Base-by-base conservation (phyloP, 2,888 invertebrate species). In the Sympetrum striolatum region DNA sequence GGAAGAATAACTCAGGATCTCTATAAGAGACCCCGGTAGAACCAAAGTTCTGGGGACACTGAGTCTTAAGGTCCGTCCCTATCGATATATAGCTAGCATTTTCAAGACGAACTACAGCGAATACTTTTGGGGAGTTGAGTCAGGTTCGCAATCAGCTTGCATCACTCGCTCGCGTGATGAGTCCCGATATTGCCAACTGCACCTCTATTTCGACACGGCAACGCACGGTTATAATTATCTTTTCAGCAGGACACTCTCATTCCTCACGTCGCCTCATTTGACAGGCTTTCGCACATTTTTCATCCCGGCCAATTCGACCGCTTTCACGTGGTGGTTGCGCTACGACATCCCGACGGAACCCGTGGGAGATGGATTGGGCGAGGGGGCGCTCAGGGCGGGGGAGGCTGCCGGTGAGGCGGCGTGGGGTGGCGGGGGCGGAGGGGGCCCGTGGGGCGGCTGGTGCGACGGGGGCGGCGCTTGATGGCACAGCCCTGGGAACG, bases 401-500 rank as follows among this genome's bases (percentile, higher is more conserved):
- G 86, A 86, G 58, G 86, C 60, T 37, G 86, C 86, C 25, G 86
- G 86, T 2, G 86, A 86, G 86, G 86, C 86, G 10, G 86, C 60
- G 31, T 53, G 53, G 53, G 31, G 25, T 0, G 15, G 86, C 2
- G 86, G 64, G n/a, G 86, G 58, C 37, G 82, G 82, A 12, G 37
- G 81, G n/a, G n/a, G 39, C 44, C 6, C 44, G 44, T 44, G 81
- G 4, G 58, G 35, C 48, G 44, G 53, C 15, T 1, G n/a, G 25
- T 37, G 58, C 18, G 25, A 15, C 10, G 53, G 58, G 35, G 90
- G 90, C 10, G 90, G 90, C 4, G 81, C 80, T 37, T 80, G 90
- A 80, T 90, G 90, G 58, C 90, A 90, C 37, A 90, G 48, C 15
- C 90, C 90, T 3, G 80, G 90, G 90, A 90, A 90, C n/a, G 81